Conservation (phyloP, 2,113 vertebrate species). For the Garra rufa region DNA sequence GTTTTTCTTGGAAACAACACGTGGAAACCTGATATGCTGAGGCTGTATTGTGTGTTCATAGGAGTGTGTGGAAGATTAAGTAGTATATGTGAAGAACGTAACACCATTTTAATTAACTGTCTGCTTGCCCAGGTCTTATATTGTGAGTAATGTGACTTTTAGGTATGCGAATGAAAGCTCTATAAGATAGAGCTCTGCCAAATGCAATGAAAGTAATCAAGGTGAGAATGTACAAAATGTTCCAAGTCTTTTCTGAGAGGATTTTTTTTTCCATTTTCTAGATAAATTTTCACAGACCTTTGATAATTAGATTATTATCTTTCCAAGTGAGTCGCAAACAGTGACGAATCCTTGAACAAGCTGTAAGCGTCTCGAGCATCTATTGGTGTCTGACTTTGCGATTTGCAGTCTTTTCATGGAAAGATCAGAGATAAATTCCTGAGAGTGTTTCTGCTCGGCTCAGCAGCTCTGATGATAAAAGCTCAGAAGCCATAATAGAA, state of each 20-base stretch:
- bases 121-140: not conserved
- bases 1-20: not conserved
- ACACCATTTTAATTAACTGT: constrained; percentile 22
- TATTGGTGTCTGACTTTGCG: not conserved
- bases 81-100: not conserved
- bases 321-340: not conserved
- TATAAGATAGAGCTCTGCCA: not conserved
- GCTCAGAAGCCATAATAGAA: not conserved
- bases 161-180: not conserved
- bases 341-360: not conserved
- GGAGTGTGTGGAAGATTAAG: not conserved
- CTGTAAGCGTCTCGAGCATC: not conserved
- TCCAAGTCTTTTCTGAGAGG: not conserved
- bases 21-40: not conserved
- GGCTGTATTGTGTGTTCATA: not conserved
- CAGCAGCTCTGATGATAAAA: constrained; percentile 10
- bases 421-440: not conserved
- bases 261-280: not conserved
- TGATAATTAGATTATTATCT: not conserved
- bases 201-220: not conserved
- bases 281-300: not conserved
- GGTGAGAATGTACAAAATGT: not conserved
- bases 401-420: constrained; percentile 3
- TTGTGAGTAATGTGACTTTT: not conserved
- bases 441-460: not conserved